Base-by-base conservation (phyloP, 1,140 invertebrate genomes). In the Brachionus paranguensis region DNA sequence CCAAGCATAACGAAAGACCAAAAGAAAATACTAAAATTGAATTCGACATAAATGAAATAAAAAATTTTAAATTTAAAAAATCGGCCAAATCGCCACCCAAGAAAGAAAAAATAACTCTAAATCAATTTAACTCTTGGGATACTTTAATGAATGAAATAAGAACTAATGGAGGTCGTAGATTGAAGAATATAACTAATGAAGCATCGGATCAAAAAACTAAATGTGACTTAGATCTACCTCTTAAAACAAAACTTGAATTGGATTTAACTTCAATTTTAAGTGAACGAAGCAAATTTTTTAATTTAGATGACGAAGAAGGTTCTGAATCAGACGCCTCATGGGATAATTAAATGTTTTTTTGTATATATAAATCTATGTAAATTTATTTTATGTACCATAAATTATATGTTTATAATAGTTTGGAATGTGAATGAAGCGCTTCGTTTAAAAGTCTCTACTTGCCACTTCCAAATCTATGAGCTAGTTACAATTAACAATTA, bases 211-310 rank as follows among this genome's bases (percentile, higher is more conserved):
- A 11, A 64, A 47, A 76, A 50, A 76, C 20, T 50, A 76, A 76
- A 76, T 76, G 41, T 50, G 72, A 76, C 50, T n/a, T 76, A 11
- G 43, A 76, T 50, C 45, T 76, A 50, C 72, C 41, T 50, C 72
- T 64, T 37, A 81, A 81, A 81, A 64, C 78, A 4, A 81, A 81
- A 43, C 29, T 81, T 29, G 53, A 64, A 81, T 68, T 53, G 53
- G 78, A 81, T 64, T 68, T 81, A 27, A 81, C 41, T 68, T 81
- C 60, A 37, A 81, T 81, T 37, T 27, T 81, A 68, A 68, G 64
- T 64, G 50, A 81, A 68, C 78, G 78, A 60, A 81, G 78, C 43
- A 81, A 81, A 68, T 81, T 81, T 81, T 81, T 81, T 47, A 60
- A 81, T 64, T 17, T 24, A 64, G 78, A 81, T 47, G 78, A 81